Evolutionary conservation across 2,888 invertebrate species (phyloP).

Genomic region (Pharmacophagus antenor): DNA sequence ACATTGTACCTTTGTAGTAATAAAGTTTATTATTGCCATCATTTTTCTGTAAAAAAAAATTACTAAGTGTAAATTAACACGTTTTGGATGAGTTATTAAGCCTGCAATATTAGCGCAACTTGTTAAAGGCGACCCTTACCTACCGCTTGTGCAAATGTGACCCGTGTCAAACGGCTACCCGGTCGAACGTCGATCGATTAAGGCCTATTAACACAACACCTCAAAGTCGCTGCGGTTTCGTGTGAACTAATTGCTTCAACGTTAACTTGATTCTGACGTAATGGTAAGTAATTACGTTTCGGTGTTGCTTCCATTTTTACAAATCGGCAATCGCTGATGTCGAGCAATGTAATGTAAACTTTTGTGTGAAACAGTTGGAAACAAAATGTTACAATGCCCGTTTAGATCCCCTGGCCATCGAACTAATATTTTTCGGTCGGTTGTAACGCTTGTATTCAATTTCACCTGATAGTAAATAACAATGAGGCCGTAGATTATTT

Average conservation of each 20-base stretch:
- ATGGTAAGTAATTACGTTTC: neutral
- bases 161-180: conserved; percentile 15
- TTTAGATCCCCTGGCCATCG: too few species aligned
- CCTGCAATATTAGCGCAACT: neutral
- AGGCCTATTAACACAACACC: conserved; percentile 13
- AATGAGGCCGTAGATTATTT: too few species aligned
- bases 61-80: neutral
- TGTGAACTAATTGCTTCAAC: neutral
- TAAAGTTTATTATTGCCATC: too few species aligned
- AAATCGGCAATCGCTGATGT: too few species aligned
- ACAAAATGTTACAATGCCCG: too few species aligned
- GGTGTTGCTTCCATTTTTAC: too few species aligned
- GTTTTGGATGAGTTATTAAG: neutral
- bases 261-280: neutral
- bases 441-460: too few species aligned
- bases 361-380: too few species aligned
- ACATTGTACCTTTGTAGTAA: too few species aligned
- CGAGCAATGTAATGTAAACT: too few species aligned
- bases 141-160: conserved; percentile 14
- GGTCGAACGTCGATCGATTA: conserved; percentile 4
- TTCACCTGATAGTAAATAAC: too few species aligned
- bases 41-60: neutral
- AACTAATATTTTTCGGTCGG: too few species aligned
- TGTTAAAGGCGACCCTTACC: neutral
- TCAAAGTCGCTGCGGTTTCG: conserved; percentile 6